Evolutionary conservation across 2,888 invertebrate species (phyloP).

Genomic region (Allophyes oxyacanthae): DNA sequence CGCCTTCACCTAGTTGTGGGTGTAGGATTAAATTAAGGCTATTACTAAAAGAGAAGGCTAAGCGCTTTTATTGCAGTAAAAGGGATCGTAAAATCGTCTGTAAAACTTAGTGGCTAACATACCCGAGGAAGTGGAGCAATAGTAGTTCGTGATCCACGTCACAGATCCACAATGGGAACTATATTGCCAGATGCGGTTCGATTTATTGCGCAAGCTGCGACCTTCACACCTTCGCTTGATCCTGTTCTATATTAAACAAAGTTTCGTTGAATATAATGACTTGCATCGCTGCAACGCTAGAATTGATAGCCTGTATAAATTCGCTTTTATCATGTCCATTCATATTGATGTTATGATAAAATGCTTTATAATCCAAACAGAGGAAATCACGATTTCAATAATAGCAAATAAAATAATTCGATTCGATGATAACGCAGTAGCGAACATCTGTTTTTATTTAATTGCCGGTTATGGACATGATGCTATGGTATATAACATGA

Average conservation of each 20-base stretch:
- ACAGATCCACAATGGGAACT: conserved; percentile 74
- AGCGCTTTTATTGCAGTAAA: conserved; percentile 49
- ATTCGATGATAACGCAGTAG: conserved; percentile 27
- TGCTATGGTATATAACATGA: conserved; percentile 39
- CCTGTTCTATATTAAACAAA: conserved; percentile 64
- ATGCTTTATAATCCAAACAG: conserved; percentile 33
- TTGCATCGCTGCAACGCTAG: conserved; percentile 33
- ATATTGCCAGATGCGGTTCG: conserved; percentile 73
- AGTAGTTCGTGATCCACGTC: conserved; percentile 75
- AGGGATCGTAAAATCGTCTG: conserved; percentile 55
- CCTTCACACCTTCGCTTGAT: conserved; percentile 72
- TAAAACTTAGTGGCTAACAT: conserved; percentile 52
- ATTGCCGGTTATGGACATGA: conserved; percentile 23
- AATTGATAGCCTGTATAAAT: conserved; percentile 45
- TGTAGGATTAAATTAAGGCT: conserved; percentile 54
- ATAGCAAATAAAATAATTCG: conserved; percentile 31
- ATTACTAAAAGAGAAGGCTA: conserved; percentile 56
- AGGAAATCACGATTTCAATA: conserved; percentile 44
- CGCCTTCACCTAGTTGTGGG: conserved; percentile 59
- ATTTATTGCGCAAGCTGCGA: conserved; percentile 74
- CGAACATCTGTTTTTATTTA: conserved; percentile 21
- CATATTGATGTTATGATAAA: conserved; percentile 35
- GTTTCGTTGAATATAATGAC: conserved; percentile 44
- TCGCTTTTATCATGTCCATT: conserved; percentile 45
- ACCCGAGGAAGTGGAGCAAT: conserved; percentile 68